These are phyloP conservation scores for Anas flavirostris DNA, from an alignment of 2,797 vertebrate genomes.

Conservation along the genomic window DNA sequence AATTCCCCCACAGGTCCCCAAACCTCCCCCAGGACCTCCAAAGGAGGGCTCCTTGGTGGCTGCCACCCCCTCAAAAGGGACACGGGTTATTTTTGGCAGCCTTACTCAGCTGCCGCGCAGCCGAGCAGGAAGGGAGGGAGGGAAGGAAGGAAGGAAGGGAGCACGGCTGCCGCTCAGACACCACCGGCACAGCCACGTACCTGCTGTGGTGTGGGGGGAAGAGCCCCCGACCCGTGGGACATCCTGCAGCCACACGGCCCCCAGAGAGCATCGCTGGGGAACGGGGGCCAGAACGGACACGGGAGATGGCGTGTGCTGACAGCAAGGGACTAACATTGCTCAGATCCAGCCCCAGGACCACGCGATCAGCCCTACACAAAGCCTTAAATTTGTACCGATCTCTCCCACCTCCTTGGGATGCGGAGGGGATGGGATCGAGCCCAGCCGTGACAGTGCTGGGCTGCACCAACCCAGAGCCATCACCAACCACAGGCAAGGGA, in stretches of 20 bases:
- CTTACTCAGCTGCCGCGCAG: rapidly evolving
- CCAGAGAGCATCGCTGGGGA: background rate
- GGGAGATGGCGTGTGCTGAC: background rate
- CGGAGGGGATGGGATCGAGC: background rate
- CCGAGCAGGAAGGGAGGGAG: background rate
- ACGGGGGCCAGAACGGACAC: rapidly evolving
- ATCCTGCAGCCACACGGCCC: background rate
- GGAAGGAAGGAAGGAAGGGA: background rate
- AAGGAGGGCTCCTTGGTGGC: background rate
- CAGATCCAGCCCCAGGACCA: rapidly evolving
- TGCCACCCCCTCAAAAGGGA: background rate
- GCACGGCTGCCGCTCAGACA: background rate
- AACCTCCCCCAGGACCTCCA: background rate
- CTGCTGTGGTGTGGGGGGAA: background rate
- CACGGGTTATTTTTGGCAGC: background rate
- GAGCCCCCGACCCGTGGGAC: background rate
- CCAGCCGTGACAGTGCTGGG: rapidly evolving
- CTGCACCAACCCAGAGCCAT: background rate
- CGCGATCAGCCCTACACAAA: background rate
- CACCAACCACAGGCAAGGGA: rapidly evolving
- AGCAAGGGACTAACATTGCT: background rate
- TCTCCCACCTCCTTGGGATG: background rate
- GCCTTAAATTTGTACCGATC: background rate
- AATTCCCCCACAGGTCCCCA: background rate
- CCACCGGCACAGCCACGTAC: rapidly evolving